Conservation (phyloP, 2,888 invertebrate genomes). For the Hydropsyche betteni region DNA sequence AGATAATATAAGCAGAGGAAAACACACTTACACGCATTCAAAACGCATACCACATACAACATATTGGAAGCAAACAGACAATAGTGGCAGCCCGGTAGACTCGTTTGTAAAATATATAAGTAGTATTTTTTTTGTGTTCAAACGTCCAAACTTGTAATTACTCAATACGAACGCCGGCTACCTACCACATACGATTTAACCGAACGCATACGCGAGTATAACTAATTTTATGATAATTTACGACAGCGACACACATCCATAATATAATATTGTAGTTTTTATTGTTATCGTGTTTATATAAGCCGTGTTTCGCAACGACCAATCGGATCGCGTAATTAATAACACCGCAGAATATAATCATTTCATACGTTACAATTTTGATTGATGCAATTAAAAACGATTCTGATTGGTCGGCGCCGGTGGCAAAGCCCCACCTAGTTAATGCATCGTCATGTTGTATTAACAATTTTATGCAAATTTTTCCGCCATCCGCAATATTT, state of each 20-base stretch:
- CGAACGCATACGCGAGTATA: constrained; percentile 1
- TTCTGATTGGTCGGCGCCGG: constrained; percentile 8
- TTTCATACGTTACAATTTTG: constrained; percentile 11
- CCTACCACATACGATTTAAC: constrained; percentile 13
- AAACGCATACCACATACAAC: constrained; percentile 20
- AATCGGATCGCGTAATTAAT: constrained; percentile 18
- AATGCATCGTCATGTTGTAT: no score
- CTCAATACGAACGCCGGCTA: constrained; percentile 23
- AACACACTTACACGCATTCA: constrained; percentile 8
- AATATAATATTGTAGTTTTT: neutral
- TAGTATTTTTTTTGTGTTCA: constrained; percentile 7
- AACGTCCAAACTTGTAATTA: constrained; percentile 31
- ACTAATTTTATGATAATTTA: no score
- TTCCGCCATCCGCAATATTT: no score
- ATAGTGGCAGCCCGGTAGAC: constrained; percentile 26
- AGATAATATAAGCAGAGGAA: no score
- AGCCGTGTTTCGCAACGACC: constrained; percentile 8
- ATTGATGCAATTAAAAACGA: constrained; percentile 18
- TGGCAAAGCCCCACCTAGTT: neutral
- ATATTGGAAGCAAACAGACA: neutral
- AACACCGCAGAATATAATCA: neutral
- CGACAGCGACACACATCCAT: no score
- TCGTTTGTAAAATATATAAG: constrained; percentile 2
- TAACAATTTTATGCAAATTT: no score
- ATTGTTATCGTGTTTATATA: neutral